Conservation (phyloP, 2,888 invertebrate species). For the Iphiclides podalirius region DNA sequence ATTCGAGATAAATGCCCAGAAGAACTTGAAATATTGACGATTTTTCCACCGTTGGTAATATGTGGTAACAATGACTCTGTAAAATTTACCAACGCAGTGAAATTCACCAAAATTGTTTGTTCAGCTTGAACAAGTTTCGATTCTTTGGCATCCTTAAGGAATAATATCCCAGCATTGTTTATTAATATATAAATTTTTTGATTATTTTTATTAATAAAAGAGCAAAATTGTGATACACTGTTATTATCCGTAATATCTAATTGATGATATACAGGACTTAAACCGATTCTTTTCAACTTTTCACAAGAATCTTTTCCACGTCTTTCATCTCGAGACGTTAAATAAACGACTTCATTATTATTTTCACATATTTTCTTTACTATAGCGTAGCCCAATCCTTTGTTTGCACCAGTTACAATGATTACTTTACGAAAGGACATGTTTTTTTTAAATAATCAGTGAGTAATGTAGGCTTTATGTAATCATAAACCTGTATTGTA, state of each 20-base stretch:
- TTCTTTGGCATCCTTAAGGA: conserved; percentile 58
- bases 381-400: conserved; percentile 85
- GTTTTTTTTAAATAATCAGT: too few species aligned
- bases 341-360: conserved; percentile 83
- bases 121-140: conserved; percentile 51
- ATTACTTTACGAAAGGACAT: conserved; percentile 51
- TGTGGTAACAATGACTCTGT: conserved; percentile 84
- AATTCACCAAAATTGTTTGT: conserved; percentile 58
- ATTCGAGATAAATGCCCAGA: conserved; percentile 83
- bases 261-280: conserved; percentile 81
- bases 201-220: conserved; percentile 76
- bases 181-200: conserved; percentile 84
- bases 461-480: too few species aligned
- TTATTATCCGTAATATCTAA: conserved; percentile 82
- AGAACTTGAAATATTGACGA: conserved; percentile 87
- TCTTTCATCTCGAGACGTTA: conserved; percentile 82
- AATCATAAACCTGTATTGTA: too few species aligned
- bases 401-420: conserved; percentile 85
- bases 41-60: conserved; percentile 82
- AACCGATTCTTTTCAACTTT: conserved; percentile 70
- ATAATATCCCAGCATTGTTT: conserved; percentile 85
- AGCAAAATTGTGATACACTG: conserved; percentile 78
- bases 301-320: conserved; percentile 81
- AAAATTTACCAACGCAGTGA: conserved; percentile 55
- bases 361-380: conserved; percentile 83